These are phyloP conservation scores for Anguilla japonica DNA, from an alignment of 2,113 vertebrate species.

Conservation along the genomic window DNA sequence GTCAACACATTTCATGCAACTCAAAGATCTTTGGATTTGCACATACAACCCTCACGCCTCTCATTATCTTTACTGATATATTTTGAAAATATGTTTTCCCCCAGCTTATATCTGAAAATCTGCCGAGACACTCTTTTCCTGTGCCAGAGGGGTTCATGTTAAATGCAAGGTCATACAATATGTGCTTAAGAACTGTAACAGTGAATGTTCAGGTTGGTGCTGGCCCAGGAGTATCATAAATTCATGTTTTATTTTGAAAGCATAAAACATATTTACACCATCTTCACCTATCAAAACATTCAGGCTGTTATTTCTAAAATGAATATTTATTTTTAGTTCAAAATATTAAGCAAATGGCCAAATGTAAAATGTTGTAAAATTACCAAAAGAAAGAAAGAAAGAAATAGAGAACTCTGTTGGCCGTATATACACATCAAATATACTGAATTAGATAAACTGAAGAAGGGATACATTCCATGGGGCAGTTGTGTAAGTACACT, in stretches of 20 bases:
- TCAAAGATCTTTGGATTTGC: not conserved
- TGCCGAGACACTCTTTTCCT: not conserved
- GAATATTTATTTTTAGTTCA: too few species aligned
- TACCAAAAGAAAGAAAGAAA: too few species aligned
- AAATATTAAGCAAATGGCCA: too few species aligned
- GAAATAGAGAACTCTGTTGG: too few species aligned
- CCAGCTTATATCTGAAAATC: not conserved
- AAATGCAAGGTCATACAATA: not conserved
- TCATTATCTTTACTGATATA: not conserved
- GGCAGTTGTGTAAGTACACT: too few species aligned
- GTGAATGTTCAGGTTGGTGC: not conserved
- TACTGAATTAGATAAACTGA: too few species aligned
- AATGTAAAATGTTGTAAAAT: too few species aligned
- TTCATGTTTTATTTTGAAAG: not conserved
- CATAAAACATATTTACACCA: too few species aligned
- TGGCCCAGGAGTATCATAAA: not conserved
- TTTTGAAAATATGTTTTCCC: not conserved
- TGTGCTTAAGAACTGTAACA: not conserved
- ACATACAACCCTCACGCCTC: not conserved
- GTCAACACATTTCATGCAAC: not conserved
- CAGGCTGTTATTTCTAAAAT: too few species aligned
- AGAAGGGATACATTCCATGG: too few species aligned
- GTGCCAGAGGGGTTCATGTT: not conserved
- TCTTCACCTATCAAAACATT: too few species aligned
- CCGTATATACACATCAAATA: too few species aligned